Evolutionary conservation across 2,888 invertebrate genomes (phyloP).

Genomic region (Lasiommata megera): DNA sequence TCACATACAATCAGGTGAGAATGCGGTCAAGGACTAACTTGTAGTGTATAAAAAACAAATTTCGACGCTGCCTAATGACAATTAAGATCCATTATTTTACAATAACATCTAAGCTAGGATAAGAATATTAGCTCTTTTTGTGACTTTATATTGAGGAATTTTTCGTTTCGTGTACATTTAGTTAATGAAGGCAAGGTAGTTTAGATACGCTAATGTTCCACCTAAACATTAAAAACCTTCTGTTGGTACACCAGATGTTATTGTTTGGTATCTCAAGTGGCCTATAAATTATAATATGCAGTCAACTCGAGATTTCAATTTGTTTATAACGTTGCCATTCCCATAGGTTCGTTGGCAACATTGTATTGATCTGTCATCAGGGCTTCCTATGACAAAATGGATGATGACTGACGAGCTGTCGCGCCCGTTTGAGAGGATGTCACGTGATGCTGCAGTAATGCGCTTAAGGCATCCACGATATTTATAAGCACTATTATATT

Average conservation of each 20-base stretch:
- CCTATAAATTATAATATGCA: conserved; percentile 15
- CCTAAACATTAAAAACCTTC: neutral
- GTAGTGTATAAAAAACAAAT: too few species aligned
- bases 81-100: too few species aligned
- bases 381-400: conserved; percentile 16
- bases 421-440: conserved; percentile 6
- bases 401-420: conserved; percentile 17
- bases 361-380: conserved; percentile 23
- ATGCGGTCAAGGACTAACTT: too few species aligned
- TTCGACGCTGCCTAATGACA: too few species aligned
- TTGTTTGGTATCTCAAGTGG: conserved; percentile 3
- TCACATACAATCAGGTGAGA: too few species aligned
- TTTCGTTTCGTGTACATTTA: too few species aligned
- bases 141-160: too few species aligned
- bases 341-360: conserved; percentile 30
- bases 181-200: too few species aligned
- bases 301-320: conserved; percentile 7
- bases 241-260: conserved; percentile 8
- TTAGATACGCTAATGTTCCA: conserved; percentile 7
- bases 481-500: neutral
- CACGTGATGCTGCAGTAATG: conserved; percentile 11
- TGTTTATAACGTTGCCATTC: conserved; percentile 7
- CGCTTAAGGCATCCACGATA: conserved; percentile 6
- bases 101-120: too few species aligned
- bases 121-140: too few species aligned